phyloP scores from a whole-genome alignment of 1,140 invertebrate genomes.

The Zaprionus ghesquierei region DNA sequence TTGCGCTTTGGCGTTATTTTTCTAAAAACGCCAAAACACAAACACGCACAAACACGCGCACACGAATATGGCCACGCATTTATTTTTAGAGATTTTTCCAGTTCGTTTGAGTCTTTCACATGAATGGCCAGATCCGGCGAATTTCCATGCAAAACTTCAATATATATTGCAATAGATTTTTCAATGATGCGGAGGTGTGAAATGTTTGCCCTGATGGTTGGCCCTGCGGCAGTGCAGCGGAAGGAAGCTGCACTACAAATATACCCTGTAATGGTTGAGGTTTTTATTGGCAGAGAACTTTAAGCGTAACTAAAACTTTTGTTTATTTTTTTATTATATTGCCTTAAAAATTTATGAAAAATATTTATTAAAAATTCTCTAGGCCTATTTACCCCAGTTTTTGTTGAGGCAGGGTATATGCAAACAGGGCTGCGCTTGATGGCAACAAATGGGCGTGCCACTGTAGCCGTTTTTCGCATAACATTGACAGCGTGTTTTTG shows the following conservation, averaged over 20 bases:
- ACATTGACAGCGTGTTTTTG: constrained; percentile 30
- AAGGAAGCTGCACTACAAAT: not conserved
- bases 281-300: not conserved
- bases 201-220: constrained; percentile 50
- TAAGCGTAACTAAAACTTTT: not conserved
- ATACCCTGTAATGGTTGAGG: not conserved
- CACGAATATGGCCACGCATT: constrained; percentile 9
- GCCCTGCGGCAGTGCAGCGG: not conserved
- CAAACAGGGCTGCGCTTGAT: constrained; percentile 26
- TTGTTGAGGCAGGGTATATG: constrained; percentile 12
- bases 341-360: constrained; percentile 43
- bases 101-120: constrained; percentile 51
- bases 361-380: not conserved
- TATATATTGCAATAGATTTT: constrained; percentile 62
- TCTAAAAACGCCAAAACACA: not conserved
- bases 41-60: not conserved
- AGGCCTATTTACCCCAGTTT: not conserved
- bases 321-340: not conserved
- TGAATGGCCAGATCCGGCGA: constrained; percentile 15
- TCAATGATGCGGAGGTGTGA: constrained; percentile 65
- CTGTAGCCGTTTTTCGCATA: constrained; percentile 19
- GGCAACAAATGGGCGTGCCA: constrained; percentile 10
- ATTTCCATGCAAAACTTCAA: constrained; percentile 50
- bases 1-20: constrained; percentile 12
- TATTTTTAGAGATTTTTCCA: constrained; percentile 54